These are phyloP conservation scores for Pachyuromys duprasi DNA, from an alignment of 2,797 vertebrate genomes.

Conservation along the genomic window DNA sequence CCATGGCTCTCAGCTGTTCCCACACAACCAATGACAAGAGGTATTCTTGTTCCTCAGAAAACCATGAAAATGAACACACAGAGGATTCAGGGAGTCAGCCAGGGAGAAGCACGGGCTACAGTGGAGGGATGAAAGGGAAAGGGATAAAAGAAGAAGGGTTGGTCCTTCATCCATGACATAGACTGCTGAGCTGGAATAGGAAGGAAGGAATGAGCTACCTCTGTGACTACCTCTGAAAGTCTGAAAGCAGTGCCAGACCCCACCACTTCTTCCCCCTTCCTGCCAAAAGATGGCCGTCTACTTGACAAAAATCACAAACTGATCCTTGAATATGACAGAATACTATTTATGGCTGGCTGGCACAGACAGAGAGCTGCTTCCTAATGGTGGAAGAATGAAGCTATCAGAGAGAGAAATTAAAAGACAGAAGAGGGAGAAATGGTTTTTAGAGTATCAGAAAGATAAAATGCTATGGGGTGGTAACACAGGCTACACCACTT, in stretches of 20 bases:
- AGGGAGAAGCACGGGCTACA: background rate
- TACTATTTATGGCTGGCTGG: constrained; percentile 2
- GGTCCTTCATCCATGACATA: background rate
- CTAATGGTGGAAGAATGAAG: constrained; percentile 23
- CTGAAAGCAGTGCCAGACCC: background rate
- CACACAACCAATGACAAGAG: background rate
- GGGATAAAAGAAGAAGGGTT: background rate
- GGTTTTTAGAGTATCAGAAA: background rate
- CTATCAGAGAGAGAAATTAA: background rate
- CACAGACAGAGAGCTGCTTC: background rate
- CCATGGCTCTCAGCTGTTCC: background rate
- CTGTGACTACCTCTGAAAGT: background rate
- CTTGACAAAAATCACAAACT: constrained; percentile 40
- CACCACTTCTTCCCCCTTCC: background rate
- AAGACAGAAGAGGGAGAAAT: background rate
- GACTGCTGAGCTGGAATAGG: background rate
- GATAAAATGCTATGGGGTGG: rapidly evolving
- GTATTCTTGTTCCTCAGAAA: background rate
- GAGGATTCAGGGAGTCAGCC: background rate
- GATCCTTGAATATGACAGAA: background rate
- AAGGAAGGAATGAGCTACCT: background rate
- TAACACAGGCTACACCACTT: background rate
- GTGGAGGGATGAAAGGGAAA: background rate
- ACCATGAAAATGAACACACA: background rate
- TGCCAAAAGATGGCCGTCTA: background rate